Percentiles rank a stretch among this genome's conserved stretches.
Evolutionary conservation across 2,113 vertebrate genomes (phyloP).

Genomic region (Pelvicachromis taeniatus): DNA sequence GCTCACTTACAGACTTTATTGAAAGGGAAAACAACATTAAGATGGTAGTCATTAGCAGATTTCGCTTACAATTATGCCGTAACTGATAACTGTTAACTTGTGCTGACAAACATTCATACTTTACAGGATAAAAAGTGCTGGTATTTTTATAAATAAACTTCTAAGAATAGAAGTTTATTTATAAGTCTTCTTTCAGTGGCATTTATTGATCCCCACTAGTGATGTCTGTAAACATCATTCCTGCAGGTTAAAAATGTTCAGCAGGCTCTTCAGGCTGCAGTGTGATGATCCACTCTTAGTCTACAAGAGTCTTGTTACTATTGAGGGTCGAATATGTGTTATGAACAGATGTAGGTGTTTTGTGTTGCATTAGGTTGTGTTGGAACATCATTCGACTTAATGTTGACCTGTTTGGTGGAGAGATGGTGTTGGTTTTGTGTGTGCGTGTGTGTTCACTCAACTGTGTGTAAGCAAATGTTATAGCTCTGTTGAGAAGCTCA

Average conservation of each 20-base stretch:
- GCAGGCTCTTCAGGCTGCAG: not conserved
- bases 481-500: conserved; percentile 25
- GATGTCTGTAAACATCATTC: conserved; percentile 9
- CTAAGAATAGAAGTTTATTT: not conserved
- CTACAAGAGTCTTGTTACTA: not conserved
- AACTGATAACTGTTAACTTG: not conserved
- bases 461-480: conserved; percentile 7
- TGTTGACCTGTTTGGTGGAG: not conserved
- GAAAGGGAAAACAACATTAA: not conserved
- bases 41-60: not conserved
- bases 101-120: not conserved
- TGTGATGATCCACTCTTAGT: not conserved
- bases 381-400: conserved; percentile 11
- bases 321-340: not conserved
- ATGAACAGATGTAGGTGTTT: conserved; percentile 3
- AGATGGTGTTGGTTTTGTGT: not conserved
- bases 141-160: too few relatives aligned
- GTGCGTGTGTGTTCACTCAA: not conserved
- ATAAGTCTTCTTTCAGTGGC: not conserved
- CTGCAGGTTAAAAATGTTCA: not conserved
- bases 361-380: not conserved
- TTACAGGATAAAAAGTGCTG: not conserved
- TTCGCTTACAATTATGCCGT: not conserved
- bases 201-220: conserved; percentile 27
- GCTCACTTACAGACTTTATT: not conserved